Conservation (phyloP, 2,888 invertebrate genomes). For the Dynastes grantii region DNA sequence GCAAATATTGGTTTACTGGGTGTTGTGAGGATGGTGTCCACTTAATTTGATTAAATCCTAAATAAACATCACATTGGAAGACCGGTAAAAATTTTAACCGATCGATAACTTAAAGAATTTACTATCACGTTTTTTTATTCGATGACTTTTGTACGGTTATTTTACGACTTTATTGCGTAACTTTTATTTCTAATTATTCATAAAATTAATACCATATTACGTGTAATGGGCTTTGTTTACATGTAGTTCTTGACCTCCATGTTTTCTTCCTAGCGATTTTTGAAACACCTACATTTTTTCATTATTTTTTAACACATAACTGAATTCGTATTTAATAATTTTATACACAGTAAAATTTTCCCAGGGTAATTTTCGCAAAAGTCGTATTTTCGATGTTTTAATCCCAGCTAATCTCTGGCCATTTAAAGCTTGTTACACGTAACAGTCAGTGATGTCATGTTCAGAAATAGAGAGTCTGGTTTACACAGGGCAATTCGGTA, state of each 20-base stretch:
- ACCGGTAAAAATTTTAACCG: background rate
- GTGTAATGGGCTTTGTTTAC: slow-evolving; percentile 31
- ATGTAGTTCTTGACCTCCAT: slow-evolving; percentile 28
- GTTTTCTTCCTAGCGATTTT: slow-evolving; percentile 17
- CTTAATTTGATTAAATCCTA: slow-evolving; percentile 31
- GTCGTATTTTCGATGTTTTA: no score
- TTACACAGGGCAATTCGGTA: slow-evolving; percentile 49
- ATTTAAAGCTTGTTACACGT: slow-evolving; percentile 77
- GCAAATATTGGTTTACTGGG: slow-evolving; percentile 11
- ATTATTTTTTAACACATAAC: background rate
- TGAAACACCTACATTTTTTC: background rate
- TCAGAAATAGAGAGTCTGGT: slow-evolving; percentile 74
- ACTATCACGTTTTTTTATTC: background rate
- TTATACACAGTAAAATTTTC: no score
- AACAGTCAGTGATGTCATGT: slow-evolving; percentile 75
- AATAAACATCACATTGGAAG: background rate
- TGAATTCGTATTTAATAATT: background rate
- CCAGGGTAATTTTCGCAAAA: no score
- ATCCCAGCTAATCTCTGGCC: slow-evolving; percentile 66
- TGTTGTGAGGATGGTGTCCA: background rate
- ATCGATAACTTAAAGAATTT: slow-evolving; percentile 26
- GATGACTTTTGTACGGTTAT: background rate
- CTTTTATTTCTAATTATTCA: slow-evolving; percentile 29
- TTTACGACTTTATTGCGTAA: slow-evolving; percentile 18
- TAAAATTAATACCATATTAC: background rate